These are phyloP conservation scores for Eudyptes chrysolophus DNA, from an alignment of 2,113 vertebrate species.

Conservation along the genomic window DNA sequence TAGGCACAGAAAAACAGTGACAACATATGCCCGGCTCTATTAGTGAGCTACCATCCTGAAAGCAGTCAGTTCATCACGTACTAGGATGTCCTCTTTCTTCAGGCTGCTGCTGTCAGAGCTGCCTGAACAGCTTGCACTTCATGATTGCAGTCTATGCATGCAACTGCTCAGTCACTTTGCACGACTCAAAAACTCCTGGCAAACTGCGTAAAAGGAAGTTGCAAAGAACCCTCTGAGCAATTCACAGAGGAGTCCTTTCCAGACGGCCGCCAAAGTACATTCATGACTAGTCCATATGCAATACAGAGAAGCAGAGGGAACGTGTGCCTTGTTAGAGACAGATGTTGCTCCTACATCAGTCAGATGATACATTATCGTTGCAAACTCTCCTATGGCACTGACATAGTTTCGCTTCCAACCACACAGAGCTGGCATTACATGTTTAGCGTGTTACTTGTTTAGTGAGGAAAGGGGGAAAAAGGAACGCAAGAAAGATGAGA, in stretches of 20 bases:
- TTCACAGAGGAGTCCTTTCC: neutral
- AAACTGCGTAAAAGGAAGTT: neutral
- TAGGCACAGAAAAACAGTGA: neutral
- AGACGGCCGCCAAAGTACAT: neutral
- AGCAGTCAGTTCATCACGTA: neutral
- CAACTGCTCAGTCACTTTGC: neutral
- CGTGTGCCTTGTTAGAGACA: neutral
- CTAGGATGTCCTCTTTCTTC: neutral
- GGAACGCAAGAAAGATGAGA: neutral
- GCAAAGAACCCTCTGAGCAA: neutral
- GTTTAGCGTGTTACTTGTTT: neutral
- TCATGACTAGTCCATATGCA: neutral
- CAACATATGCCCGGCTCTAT: neutral
- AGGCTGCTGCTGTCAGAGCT: slow-evolving; percentile 4
- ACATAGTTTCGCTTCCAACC: neutral
- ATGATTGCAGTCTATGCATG: neutral
- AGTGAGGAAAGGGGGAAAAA: neutral
- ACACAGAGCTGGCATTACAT: too few relatives aligned
- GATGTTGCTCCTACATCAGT: neutral
- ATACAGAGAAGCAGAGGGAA: neutral
- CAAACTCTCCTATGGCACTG: neutral
- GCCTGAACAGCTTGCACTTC: neutral
- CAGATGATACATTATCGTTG: neutral
- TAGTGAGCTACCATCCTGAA: neutral
- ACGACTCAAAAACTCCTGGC: neutral